Conservation (phyloP, 2,888 invertebrate genomes). For the Amphipoea oculea region DNA sequence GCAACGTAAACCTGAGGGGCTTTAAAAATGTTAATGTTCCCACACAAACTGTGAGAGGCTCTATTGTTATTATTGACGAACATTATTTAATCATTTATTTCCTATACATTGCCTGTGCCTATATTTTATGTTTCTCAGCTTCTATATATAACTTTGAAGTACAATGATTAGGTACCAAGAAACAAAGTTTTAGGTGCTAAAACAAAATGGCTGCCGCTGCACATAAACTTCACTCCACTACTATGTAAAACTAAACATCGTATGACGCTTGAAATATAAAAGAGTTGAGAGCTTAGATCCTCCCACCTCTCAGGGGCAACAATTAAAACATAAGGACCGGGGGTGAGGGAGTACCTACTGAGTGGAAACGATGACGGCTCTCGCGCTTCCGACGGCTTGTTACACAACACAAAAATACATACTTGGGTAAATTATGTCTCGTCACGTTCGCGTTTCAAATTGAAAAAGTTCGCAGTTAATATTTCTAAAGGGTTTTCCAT, state of each 20-base stretch:
- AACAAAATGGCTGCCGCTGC: constrained; percentile 71
- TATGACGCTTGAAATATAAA: constrained; percentile 80
- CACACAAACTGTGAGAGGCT: constrained; percentile 39
- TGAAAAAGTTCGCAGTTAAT: constrained; percentile 65
- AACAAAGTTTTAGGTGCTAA: constrained; percentile 46
- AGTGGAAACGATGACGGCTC: constrained; percentile 85
- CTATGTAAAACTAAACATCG: constrained; percentile 69
- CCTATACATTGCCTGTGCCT: not conserved
- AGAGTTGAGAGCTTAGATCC: constrained; percentile 85
- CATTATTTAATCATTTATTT: constrained; percentile 2
- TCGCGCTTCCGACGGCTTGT: constrained; percentile 74
- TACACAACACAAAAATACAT: constrained; percentile 79
- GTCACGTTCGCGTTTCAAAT: constrained; percentile 75
- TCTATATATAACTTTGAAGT: not conserved
- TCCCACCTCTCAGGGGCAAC: constrained; percentile 88
- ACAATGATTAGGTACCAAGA: constrained; percentile 14
- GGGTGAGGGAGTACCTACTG: constrained; percentile 84
- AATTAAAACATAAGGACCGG: constrained; percentile 87
- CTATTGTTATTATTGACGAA: constrained; percentile 30
- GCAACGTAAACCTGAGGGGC: constrained; percentile 56
- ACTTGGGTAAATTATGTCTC: constrained; percentile 83
- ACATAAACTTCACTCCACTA: constrained; percentile 66
- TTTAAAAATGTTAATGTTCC: constrained; percentile 48
- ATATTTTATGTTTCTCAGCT: not conserved
- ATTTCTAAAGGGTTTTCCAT: constrained; percentile 60